A percentile compares a stretch with the other conserved stretches of the same genome.
phyloP scores from a whole-genome alignment of 2,113 vertebrate species.

The Holacanthus passer region DNA sequence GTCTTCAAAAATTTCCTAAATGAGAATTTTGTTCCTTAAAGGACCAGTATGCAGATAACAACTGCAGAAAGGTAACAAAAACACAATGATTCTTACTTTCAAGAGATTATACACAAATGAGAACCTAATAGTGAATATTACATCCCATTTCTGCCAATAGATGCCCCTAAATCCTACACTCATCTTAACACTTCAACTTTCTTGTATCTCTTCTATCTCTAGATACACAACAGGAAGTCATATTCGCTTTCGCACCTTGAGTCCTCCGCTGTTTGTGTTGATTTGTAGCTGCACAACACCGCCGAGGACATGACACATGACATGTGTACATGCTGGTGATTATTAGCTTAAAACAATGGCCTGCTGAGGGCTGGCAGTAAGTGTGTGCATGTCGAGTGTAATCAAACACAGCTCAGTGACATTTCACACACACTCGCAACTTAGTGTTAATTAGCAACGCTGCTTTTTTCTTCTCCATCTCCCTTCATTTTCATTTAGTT shows the following conservation, averaged over 20 bases:
- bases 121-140: too few relatives aligned
- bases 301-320: too few relatives aligned
- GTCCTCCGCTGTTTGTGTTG: neutral
- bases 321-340: slow-evolving; percentile 26
- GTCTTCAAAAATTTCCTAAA: neutral
- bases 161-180: too few relatives aligned
- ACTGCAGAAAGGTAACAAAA: too few relatives aligned
- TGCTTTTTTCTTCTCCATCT: neutral
- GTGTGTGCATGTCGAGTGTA: slow-evolving; percentile 46
- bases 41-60: too few relatives aligned
- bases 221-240: neutral
- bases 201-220: neutral
- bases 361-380: slow-evolving; percentile 36
- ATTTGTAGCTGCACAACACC: slow-evolving; percentile 27
- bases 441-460: slow-evolving; percentile 50
- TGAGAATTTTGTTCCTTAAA: slow-evolving; percentile 1
- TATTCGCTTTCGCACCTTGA: slow-evolving; percentile 29
- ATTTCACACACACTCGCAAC: slow-evolving; percentile 35
- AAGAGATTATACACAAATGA: too few relatives aligned
- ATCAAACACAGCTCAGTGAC: slow-evolving; percentile 31
- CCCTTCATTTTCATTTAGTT: neutral
- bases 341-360: slow-evolving; percentile 31
- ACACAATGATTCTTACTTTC: too few relatives aligned
- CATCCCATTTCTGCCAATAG: too few relatives aligned
- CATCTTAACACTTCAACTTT: slow-evolving; percentile 1